Base-by-base conservation (phyloP, 2,888 invertebrate genomes). In the Heliconius erato region DNA sequence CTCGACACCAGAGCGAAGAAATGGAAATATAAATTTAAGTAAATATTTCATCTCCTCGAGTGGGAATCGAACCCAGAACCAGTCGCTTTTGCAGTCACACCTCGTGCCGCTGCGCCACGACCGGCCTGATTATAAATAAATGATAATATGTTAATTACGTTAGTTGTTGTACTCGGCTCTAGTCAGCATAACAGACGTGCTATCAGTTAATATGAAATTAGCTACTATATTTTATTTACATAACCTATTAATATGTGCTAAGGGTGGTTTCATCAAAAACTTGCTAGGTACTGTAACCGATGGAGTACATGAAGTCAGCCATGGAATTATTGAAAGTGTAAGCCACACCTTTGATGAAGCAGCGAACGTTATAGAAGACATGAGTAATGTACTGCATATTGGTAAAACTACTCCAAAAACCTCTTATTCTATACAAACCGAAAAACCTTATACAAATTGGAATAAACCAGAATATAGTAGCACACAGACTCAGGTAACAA, bases 211-310 rank as follows among this genome's bases (percentile, higher is more conserved):
- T 80, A 84, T 84, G 84, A 82, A 81, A 16, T 40, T 74, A 28
- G 16, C 44, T 65, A 4, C 74, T 23, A 44, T 80, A 6, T 28
- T 82, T 59, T 84, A 71, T 81, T 71, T 80, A 16, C 44, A 16
- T 49, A 74, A 12, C 7, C 3, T 80, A 5, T 32, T 84, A 23
- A 59, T 79, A 19, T n/a, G 74, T 28, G 65, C 63, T 49, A 69
- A 79, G 44, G 78, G 84, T 80, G 84, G 84, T 4, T 35, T 84
- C 0, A 65, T 84, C 40, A 80, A 82, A 79, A 74, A 80, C 26
- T 40, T 84, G 26, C 16, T 84, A 23, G 80, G 80, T 32, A 49
- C 79, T 5, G 72, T 83, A 9, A 44, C 32, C 26, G 35, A 80
- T n/a, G 74, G 74, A 49, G 80, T 80, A 3, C 69, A 84, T 63